Evolutionary conservation across 53 echinoderm and acorn worm genomes (phyloP), one percentile per base, ranked within the genome.

Genomic region (Holothuria scabra): DNA sequence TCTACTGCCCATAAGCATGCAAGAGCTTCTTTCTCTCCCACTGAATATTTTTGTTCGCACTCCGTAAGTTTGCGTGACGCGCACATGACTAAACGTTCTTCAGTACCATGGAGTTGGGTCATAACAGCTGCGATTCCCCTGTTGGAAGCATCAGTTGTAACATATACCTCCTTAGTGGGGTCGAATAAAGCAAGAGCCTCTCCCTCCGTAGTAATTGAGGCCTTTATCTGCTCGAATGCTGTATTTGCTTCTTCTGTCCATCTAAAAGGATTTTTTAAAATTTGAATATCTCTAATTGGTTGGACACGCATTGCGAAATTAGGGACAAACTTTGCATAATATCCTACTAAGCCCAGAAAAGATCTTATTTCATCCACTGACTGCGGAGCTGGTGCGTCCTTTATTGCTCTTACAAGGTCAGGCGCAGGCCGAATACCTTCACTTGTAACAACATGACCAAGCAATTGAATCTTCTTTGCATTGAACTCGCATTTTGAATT

Each of bases 1-100:
- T 74, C 74, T 37, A 78, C 55, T 12, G 78, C 78, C 78, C 78
- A 78, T 12, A 78, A 20, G 26, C 52, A 78, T 55, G 78, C 78
- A 23, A 78, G 56, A 16, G 78, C 57, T 25, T 78, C 56, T 78
- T 78, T 78, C 28, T 57, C 57, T 3, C 78, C 57, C 4, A 41
- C 56, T 5, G 55, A 78, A 31, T 78, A 78, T 20, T 78, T 49
- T 48, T 55, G 78, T 78, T 78, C 78, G 5, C 31, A 56, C 12
- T 23, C n/a, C 6, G 19, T 74, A 3, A 52, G 21, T 48, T 74
- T 74, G 20, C 78, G 8, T 6, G 57, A 78, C 24, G 57, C 58
- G 28, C 78, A 55, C 52, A 31, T 70, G 33, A 70, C 71, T 12
- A 70, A 16, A 32, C 19, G 16, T 5, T 0, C 71, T 33, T 56